Base-by-base conservation (phyloP, 2,113 vertebrate species). In the Apeltes quadracus region DNA sequence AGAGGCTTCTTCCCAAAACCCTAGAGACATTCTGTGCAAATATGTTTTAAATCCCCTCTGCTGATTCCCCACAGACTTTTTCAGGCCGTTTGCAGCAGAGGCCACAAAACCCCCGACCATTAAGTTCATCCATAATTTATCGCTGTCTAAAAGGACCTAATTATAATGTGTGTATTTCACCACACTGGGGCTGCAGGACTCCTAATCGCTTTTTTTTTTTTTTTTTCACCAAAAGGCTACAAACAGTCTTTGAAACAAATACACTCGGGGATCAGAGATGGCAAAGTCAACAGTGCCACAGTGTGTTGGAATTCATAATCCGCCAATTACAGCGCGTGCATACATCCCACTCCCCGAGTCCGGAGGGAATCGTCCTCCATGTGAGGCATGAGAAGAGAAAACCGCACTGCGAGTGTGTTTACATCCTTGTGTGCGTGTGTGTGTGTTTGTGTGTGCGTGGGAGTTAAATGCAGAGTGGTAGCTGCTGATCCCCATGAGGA, bases 261-360 rank as follows among this genome's bases (percentile, higher is more conserved):
- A 8, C 90, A 81, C 81, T 10, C 8, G 88, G 84, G 91, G 77
- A 82, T 81, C 85, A 82, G 67, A 84, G 71, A 81, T 54, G 75
- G 79, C 50, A 85, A 86, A 80, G 84, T 87, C 88, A 87, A 91
- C 85, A 87, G 68, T 23, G 74, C 87, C 75, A 81, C 79, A 80
- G 85, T 78, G 87, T 86, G 81, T 81, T 79, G 87, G 88, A 91
- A 91, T 87, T 79, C 56, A 80, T 88, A 90, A 92, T 90, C 83
- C 7, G n/a, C 77, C 90, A 90, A 90, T 92, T 92, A 92, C 79
- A 85, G 64, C 61, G 14, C 63, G 57, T 69, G 83, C 78, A 87
- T 72, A 75, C 78, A 81, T 80, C 76, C 82, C 76, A 50, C 65
- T 86, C 87, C 79, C 69, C 29, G 54, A 76, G 78, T 56, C 84